Evolutionary conservation across 1,140 invertebrate genomes (phyloP), one percentile per base, ranked within the genome.

Genomic region (Solen grandis): DNA sequence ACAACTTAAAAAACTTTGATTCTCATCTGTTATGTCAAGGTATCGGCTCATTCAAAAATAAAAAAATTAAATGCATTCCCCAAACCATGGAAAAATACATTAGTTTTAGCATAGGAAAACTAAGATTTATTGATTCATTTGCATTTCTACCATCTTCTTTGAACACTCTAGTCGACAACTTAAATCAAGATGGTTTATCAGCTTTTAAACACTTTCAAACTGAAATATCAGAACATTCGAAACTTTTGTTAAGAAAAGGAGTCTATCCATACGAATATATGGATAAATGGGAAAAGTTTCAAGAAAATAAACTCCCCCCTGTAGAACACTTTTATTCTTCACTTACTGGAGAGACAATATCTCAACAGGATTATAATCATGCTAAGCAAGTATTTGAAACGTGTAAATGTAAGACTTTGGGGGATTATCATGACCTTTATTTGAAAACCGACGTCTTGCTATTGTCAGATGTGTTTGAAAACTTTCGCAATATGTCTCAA

Each of bases 1-100:
- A 93, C 81, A 92, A 92, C 86, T 84, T 92, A 22, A 79, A 63
- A 59, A 88, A 86, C 10, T 93, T 92, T 88, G 90, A 93, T 85
- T 50, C 80, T 55, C 91, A 92, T 86, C 74, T 92, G 2, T 86
- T 92, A 16, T 41, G 63, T 33, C 87, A 89, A 84, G 82, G 84
- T 31, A 63, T 92, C n/a, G 80, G 84, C 16, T 63, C 46, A 46
- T 29, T 84, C 10, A 75, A 89, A 86, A 70, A 85, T 41, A 84
- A 83, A 2, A 27, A 88, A 55, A 89, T 92, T 38, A 82, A 88
- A 55, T 80, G 90, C 36, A 90, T 92, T 41, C 87, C 90, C 1
- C 85, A 91, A 52, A 91, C 87, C 46, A 90, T 93, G 86, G 93
- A 93, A 72, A 87, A 78, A 62, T 81, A 81, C 59, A 82, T 84